Evolutionary conservation across 2,888 invertebrate genomes (phyloP).

Genomic region (Anthrax anthrax): DNA sequence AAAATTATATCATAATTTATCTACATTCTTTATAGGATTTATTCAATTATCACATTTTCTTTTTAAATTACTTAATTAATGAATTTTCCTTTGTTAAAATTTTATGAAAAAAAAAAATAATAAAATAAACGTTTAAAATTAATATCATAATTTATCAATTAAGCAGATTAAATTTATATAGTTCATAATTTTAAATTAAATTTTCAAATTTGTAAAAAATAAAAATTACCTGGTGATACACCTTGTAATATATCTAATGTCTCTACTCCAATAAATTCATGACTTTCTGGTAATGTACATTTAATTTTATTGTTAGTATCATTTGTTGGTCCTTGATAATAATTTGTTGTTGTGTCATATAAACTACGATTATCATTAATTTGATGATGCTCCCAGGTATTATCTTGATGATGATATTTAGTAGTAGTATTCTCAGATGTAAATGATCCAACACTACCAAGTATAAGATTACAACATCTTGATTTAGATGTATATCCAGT

Average conservation of each 20-base stretch:
- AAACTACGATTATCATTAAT: slow-evolving; percentile 12
- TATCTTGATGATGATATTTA: neutral
- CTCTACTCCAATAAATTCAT: slow-evolving; percentile 30
- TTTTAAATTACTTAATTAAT: too few relatives aligned
- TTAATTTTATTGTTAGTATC: slow-evolving; percentile 13
- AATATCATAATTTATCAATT: too few relatives aligned
- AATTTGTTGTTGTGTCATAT: slow-evolving; percentile 11
- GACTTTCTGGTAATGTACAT: slow-evolving; percentile 13
- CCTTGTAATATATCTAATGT: slow-evolving; percentile 33
- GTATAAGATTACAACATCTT: slow-evolving; percentile 26
- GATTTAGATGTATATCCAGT: slow-evolving; percentile 12
- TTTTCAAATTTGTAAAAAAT: too few relatives aligned
- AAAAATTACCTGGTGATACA: slow-evolving; percentile 30
- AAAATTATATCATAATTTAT: too few relatives aligned
- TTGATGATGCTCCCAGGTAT: slow-evolving; percentile 5
- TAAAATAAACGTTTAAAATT: too few relatives aligned
- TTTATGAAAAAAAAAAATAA: too few relatives aligned
- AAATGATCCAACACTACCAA: slow-evolving; percentile 15
- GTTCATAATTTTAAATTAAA: too few relatives aligned
- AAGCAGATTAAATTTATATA: too few relatives aligned
- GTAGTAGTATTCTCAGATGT: too few relatives aligned
- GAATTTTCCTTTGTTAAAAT: too few relatives aligned
- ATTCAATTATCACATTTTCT: too few relatives aligned
- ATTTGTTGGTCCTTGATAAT: slow-evolving; percentile 13
- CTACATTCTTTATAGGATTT: too few relatives aligned